phyloP scores from a whole-genome alignment of 2,113 vertebrate genomes.

The Chionomys nivalis region DNA sequence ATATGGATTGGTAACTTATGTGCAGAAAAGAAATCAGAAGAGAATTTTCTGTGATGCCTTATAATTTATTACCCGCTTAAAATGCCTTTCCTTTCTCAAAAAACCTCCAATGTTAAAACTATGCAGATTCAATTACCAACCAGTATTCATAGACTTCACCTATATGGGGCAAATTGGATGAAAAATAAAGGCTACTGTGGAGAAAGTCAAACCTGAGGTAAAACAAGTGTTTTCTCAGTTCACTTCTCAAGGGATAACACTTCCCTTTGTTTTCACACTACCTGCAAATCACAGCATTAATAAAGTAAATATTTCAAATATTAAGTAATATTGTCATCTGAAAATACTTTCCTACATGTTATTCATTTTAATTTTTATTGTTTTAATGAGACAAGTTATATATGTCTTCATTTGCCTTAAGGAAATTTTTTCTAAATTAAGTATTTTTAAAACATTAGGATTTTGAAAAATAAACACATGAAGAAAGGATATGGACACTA shows the following conservation, averaged over 20 bases:
- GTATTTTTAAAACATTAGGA: conserved; percentile 21
- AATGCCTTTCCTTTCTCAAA: background rate
- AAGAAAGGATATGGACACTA: background rate
- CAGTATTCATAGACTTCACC: background rate
- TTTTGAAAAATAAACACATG: background rate
- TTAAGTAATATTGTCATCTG: conserved; percentile 4
- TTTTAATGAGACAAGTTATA: background rate
- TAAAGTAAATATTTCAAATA: conserved; percentile 55
- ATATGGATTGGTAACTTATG: conserved; percentile 58
- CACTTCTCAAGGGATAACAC: background rate
- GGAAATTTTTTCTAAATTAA: background rate
- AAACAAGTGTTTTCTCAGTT: background rate
- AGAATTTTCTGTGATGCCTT: conserved; percentile 51
- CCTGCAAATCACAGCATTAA: background rate
- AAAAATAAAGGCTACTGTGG: conserved; percentile 18
- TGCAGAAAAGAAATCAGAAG: conserved; percentile 44
- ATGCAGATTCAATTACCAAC: conserved; percentile 4
- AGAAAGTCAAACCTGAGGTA: background rate
- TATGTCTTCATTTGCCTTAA: background rate
- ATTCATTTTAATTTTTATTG: background rate
- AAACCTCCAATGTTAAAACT: conserved; percentile 28
- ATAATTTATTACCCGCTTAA: conserved; percentile 48
- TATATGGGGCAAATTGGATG: conserved; percentile 1
- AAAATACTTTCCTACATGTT: conserved; percentile 20
- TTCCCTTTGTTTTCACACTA: background rate